Conservation (phyloP, 2,113 vertebrate genomes). For the Osmerus mordax region DNA sequence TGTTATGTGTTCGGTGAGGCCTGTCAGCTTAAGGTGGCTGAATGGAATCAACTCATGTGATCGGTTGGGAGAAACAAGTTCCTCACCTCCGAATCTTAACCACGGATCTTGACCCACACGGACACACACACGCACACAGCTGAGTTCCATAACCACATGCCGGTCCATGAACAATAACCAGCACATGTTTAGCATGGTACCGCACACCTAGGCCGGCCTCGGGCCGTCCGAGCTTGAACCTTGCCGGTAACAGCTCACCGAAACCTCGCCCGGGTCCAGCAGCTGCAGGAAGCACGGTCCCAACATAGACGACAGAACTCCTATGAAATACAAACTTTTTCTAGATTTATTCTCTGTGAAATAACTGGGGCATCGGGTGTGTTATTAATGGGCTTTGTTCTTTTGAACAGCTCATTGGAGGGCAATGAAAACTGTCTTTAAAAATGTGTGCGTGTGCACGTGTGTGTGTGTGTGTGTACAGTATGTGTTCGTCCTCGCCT, state of each 20-base stretch:
- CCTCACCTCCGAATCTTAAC: too few species aligned
- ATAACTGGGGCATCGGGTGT: constrained; percentile 51
- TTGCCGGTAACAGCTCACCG: constrained; percentile 32
- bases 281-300: constrained; percentile 24
- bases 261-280: constrained; percentile 29
- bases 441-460: constrained; percentile 33
- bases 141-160: too few species aligned
- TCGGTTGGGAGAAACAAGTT: too few species aligned
- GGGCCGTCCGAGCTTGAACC: constrained; percentile 8
- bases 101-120: too few species aligned
- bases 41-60: too few species aligned
- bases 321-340: constrained; percentile 57
- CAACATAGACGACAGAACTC: constrained; percentile 42
- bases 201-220: constrained; percentile 7
- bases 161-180: too few species aligned
- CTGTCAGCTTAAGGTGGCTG: too few species aligned
- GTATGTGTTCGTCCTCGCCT: constrained; percentile 50
- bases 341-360: constrained; percentile 60
- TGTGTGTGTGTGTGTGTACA: constrained; percentile 4
- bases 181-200: too few species aligned
- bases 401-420: constrained; percentile 60
- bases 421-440: constrained; percentile 58
- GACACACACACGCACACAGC: too few species aligned
- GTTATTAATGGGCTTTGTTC: constrained; percentile 59
- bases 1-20: too few species aligned